A percentile compares a stretch with the other conserved stretches of the same genome.
These are phyloP conservation scores for Ifrita kowaldi DNA, from an alignment of 2,113 vertebrate genomes.

Conservation along the genomic window DNA sequence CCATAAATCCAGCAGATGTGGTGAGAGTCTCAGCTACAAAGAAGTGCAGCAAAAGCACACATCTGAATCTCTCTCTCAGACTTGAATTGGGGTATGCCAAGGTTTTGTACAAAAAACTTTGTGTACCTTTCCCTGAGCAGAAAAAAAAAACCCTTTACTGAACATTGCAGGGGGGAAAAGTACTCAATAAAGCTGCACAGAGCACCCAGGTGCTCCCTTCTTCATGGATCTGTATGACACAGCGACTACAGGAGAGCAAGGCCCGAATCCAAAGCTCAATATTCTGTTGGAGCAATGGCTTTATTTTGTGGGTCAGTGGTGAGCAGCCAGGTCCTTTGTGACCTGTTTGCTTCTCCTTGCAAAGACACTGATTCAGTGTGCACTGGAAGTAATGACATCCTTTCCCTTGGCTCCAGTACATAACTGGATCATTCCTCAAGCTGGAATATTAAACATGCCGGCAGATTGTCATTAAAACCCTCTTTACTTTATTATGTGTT, in stretches of 20 bases:
- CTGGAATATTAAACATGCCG: slow-evolving; percentile 46
- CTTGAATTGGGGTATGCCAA: background rate
- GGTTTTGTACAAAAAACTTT: background rate
- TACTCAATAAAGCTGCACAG: background rate
- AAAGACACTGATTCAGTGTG: background rate
- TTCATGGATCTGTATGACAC: background rate
- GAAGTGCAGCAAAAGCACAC: background rate
- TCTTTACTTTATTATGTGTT: slow-evolving; percentile 55
- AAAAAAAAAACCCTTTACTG: background rate
- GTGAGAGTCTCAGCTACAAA: background rate
- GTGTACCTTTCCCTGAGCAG: background rate
- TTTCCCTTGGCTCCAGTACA: slow-evolving; percentile 7
- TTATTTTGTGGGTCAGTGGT: background rate
- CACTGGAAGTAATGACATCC: background rate
- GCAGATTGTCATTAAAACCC: slow-evolving; percentile 63
- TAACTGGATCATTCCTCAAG: slow-evolving; percentile 45
- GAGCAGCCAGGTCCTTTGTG: background rate
- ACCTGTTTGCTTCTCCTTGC: background rate
- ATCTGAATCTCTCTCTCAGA: background rate
- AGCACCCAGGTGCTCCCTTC: background rate
- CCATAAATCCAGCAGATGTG: background rate
- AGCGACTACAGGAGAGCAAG: background rate
- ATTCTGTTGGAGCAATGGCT: background rate
- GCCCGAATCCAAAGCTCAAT: background rate
- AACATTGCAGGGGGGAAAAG: background rate